phyloP scores from a whole-genome alignment of 2,797 vertebrate species.

The Centroberyx gerrardi region DNA sequence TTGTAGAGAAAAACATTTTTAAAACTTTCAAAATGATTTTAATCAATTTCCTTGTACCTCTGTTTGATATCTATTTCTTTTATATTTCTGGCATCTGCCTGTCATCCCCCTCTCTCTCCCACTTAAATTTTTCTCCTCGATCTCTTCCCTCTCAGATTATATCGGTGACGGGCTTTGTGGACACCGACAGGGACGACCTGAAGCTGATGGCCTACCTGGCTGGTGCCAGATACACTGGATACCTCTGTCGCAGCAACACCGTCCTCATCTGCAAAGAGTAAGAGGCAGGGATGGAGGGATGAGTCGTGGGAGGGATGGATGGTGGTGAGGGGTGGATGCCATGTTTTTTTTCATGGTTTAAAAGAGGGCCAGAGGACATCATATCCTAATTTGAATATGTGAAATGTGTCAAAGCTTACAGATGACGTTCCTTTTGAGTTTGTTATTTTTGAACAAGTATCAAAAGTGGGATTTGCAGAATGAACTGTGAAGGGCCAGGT shows the following conservation, averaged over 20 bases:
- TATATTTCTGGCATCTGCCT: background rate
- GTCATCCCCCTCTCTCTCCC: background rate
- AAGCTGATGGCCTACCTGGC: constrained; percentile 97
- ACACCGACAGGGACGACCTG: constrained; percentile 95
- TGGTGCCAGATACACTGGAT: constrained; percentile 96
- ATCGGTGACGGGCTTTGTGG: constrained; percentile 96
- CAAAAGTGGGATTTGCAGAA: background rate
- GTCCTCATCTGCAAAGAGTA: constrained; percentile 99
- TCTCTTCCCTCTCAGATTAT: constrained; percentile 89
- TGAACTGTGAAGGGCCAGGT: background rate
- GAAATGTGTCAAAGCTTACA: no score
- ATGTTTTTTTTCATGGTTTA: no score
- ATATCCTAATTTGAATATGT: background rate
- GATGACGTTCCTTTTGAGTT: no score
- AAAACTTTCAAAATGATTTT: no score
- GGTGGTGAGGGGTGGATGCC: background rate
- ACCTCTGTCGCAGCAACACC: constrained; percentile 96
- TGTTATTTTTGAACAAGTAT: no score
- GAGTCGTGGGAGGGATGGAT: background rate
- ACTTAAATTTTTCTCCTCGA: background rate
- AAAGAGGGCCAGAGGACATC: background rate
- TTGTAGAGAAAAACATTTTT: no score
- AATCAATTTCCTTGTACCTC: no score
- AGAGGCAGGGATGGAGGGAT: constrained; percentile 64
- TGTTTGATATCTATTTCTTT: no score